A percentile compares a stretch with the other conserved stretches of the same genome.
phyloP scores from a whole-genome alignment of 1,140 invertebrate species.

The Drosophila saltans region DNA sequence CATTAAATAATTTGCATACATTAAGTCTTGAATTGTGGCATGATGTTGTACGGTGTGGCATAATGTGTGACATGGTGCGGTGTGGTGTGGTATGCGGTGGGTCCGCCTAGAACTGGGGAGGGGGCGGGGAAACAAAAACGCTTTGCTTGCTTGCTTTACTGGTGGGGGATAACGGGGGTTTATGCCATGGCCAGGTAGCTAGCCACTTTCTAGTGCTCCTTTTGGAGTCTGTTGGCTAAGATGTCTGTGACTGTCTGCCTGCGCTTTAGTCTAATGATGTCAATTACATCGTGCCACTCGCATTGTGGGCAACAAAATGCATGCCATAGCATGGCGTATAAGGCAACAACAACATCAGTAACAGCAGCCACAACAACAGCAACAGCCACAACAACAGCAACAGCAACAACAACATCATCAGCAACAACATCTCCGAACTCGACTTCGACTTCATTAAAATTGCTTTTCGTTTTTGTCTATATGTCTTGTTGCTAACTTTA shows the following conservation, averaged over 20 bases:
- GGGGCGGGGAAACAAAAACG: background rate
- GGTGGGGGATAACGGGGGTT: slow-evolving; percentile 41
- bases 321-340: slow-evolving; percentile 62
- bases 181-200: slow-evolving; percentile 32
- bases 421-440: slow-evolving; percentile 53
- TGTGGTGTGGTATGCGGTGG: slow-evolving; percentile 34
- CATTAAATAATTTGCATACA: slow-evolving; percentile 63
- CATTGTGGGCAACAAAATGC: slow-evolving; percentile 74
- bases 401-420: slow-evolving; percentile 26
- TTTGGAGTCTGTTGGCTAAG: slow-evolving; percentile 25
- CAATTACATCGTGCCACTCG: slow-evolving; percentile 78
- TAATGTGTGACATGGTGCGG: slow-evolving; percentile 23
- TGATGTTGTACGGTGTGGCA: slow-evolving; percentile 30
- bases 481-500: slow-evolving; percentile 54
- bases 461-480: slow-evolving; percentile 69
- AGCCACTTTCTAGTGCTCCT: slow-evolving; percentile 71
- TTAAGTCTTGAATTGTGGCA: slow-evolving; percentile 28
- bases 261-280: slow-evolving; percentile 80
- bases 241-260: slow-evolving; percentile 37
- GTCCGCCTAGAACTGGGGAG: slow-evolving; percentile 32
- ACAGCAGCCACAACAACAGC: slow-evolving; percentile 25
- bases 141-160: slow-evolving; percentile 7
- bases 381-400: slow-evolving; percentile 37
- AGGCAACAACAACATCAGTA: slow-evolving; percentile 66
- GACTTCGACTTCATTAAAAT: slow-evolving; percentile 77